A percentile compares a stretch with the other conserved stretches of the same genome.
These are phyloP conservation scores for Clarias gariepinus DNA, from an alignment of 2,113 vertebrate genomes.

Conservation along the genomic window DNA sequence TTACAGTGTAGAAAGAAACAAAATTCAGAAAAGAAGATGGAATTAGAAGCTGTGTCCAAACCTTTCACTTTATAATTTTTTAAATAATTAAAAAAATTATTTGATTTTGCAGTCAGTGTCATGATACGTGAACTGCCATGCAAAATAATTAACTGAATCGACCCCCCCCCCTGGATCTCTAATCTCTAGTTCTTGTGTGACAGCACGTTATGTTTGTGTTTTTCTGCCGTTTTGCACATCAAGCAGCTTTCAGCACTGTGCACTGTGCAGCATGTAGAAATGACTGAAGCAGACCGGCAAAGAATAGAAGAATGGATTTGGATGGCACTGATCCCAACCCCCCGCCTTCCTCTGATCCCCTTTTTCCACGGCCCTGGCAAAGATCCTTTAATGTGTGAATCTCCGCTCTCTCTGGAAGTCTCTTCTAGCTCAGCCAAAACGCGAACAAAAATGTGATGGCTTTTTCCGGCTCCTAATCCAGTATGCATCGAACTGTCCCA, in stretches of 20 bases:
- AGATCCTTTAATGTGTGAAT: constrained; percentile 44
- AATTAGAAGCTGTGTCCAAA: too few relatives aligned
- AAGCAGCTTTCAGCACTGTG: neutral
- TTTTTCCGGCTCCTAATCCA: constrained; percentile 44
- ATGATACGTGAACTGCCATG: too few relatives aligned
- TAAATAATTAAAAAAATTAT: too few relatives aligned
- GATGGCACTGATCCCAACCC: constrained; percentile 31
- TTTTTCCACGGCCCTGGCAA: constrained; percentile 27
- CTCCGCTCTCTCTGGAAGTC: constrained; percentile 23
- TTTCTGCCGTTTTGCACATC: neutral
- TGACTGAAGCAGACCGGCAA: neutral
- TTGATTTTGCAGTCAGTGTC: too few relatives aligned
- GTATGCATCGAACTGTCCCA: constrained; percentile 35
- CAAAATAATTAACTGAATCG: too few relatives aligned
- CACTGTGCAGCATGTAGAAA: neutral
- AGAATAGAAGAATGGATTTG: constrained; percentile 24
- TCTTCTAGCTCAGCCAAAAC: constrained; percentile 28
- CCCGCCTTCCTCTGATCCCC: constrained; percentile 2
- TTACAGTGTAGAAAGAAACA: too few relatives aligned
- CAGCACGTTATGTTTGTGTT: neutral
- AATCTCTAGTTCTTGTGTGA: neutral
- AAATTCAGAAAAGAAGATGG: too few relatives aligned
- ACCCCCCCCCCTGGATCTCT: too few relatives aligned
- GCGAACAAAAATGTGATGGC: constrained; percentile 39
- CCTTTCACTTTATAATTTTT: too few relatives aligned